Conservation (phyloP, 2,113 vertebrate species). For the Lophura nycthemera region DNA sequence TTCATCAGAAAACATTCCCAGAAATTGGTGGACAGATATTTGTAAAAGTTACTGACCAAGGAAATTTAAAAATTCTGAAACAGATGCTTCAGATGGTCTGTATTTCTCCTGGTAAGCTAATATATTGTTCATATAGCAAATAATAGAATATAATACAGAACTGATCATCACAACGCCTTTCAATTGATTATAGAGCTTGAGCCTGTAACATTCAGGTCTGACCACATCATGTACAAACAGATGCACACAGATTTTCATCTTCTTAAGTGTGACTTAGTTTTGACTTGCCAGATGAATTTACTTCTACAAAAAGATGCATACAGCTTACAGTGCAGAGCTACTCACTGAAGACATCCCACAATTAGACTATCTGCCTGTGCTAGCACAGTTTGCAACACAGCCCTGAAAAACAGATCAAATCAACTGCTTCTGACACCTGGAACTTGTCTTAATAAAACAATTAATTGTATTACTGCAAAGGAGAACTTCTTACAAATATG, state of each 20-base stretch:
- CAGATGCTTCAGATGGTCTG: accelerated
- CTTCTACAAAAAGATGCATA: not conserved
- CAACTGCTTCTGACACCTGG: not conserved
- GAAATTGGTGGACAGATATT: not conserved
- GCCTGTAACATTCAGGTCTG: accelerated
- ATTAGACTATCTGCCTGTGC: not conserved
- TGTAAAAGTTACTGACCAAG: not conserved
- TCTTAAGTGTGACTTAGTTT: not conserved
- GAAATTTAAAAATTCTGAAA: not conserved
- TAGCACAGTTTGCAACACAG: not conserved
- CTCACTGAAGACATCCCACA: not conserved
- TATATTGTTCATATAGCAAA: accelerated
- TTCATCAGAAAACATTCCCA: not conserved
- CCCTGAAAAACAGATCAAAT: not conserved
- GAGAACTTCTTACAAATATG: not conserved
- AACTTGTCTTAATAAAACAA: not conserved
- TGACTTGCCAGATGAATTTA: not conserved
- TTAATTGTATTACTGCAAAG: not conserved
- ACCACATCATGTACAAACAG: accelerated
- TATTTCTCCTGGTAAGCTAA: not conserved
- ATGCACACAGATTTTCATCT: not conserved
- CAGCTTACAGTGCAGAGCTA: not conserved
- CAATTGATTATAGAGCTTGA: accelerated
- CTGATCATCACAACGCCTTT: not conserved
- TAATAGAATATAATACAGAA: not conserved